Evolutionary conservation across 2,113 vertebrate species (phyloP).

Genomic region (Larimichthys polyactis): DNA sequence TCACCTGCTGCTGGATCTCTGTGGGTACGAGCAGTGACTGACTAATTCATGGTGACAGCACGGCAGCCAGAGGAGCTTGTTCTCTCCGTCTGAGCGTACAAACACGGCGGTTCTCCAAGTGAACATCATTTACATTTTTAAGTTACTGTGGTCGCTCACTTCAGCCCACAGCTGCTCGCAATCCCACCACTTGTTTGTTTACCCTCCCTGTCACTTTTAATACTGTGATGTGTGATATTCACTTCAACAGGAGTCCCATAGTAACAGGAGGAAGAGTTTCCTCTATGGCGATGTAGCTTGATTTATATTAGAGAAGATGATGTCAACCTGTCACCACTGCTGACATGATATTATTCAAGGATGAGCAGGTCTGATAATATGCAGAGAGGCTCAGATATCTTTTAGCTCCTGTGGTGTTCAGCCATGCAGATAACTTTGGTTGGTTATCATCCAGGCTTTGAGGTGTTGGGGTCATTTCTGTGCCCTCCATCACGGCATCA

Average conservation of each 20-base stretch:
- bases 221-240: neutral
- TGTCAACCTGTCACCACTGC: neutral
- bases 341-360: neutral
- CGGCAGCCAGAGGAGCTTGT: slow-evolving; percentile 9
- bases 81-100: slow-evolving; percentile 30
- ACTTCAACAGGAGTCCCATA: neutral
- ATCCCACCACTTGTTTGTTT: slow-evolving; percentile 13
- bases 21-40: neutral
- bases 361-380: neutral
- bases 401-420: neutral
- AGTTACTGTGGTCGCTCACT: slow-evolving; percentile 10
- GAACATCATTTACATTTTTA: slow-evolving; percentile 41
- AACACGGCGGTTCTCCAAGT: slow-evolving; percentile 39
- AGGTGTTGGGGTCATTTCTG: neutral
- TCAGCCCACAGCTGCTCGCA: slow-evolving; percentile 27
- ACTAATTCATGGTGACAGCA: slow-evolving; percentile 34
- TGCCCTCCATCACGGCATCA: neutral
- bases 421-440: neutral
- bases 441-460: neutral
- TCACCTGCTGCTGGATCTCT: slow-evolving; percentile 53
- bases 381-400: neutral
- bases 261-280: neutral
- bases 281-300: neutral
- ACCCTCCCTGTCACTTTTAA: slow-evolving; percentile 15
- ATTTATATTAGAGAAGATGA: neutral